A percentile compares a stretch with the other conserved stretches of the same genome.
Conservation (phyloP, 2,797 vertebrate species). For the Xiphophorus birchmanni region DNA sequence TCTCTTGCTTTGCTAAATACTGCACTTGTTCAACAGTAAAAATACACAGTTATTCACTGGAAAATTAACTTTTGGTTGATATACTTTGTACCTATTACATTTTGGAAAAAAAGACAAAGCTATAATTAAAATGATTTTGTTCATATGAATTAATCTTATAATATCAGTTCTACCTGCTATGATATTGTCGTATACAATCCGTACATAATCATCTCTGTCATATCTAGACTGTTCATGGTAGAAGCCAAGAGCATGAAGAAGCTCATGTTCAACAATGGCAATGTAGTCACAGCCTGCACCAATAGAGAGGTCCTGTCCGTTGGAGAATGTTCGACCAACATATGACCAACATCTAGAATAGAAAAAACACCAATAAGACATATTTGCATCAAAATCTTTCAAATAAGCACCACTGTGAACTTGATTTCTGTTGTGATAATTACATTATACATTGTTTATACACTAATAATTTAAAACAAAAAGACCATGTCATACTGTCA, state of each 20-base stretch:
- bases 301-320: neutral
- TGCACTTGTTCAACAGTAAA: neutral
- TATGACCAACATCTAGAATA: constrained; percentile 85
- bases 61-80: neutral
- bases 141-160: neutral
- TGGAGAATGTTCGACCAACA: constrained; percentile 62
- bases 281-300: neutral
- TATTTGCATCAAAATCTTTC: neutral
- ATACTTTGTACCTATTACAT: neutral
- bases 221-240: constrained; percentile 90
- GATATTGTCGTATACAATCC: constrained; percentile 82
- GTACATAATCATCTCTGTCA: constrained; percentile 86
- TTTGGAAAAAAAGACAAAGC: too few relatives aligned
- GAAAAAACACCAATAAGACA: neutral
- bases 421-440: neutral
- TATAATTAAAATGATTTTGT: neutral
- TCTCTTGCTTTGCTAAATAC: neutral
- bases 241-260: constrained; percentile 71
- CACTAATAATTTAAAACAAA: neutral
- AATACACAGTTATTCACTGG: neutral
- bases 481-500: too few relatives aligned
- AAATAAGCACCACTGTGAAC: neutral
- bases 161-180: constrained; percentile 55
- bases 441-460: neutral
- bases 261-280: neutral